Evolutionary conservation across 1,140 invertebrate species (phyloP).

Genomic region (Dinoponera quadriceps): DNA sequence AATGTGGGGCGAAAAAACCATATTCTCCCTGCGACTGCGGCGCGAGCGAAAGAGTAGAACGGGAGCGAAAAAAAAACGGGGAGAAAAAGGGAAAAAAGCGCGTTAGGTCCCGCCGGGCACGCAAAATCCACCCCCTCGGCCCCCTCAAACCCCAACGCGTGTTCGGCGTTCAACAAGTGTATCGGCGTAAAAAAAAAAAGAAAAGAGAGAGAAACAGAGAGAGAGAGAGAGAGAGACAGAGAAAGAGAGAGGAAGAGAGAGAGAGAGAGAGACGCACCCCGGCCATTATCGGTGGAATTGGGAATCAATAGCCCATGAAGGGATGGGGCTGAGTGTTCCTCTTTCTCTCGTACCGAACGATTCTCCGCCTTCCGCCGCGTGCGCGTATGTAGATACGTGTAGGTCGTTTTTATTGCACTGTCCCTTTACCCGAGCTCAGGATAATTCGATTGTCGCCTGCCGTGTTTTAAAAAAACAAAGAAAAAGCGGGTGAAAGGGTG

Average conservation of each 20-base stretch:
- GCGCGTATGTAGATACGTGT: conserved; percentile 26
- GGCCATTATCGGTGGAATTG: conserved; percentile 84
- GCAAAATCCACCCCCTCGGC: conserved; percentile 72
- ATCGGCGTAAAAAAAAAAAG: conserved; percentile 79
- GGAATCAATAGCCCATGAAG: conserved; percentile 84
- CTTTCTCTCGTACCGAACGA: conserved; percentile 62
- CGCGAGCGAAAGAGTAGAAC: conserved; percentile 55
- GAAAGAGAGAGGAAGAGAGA: conserved; percentile 76
- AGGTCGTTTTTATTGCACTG: conserved; percentile 40
- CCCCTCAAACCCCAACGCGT: conserved; percentile 45
- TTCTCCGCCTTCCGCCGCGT: conserved; percentile 60
- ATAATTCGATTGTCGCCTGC: conserved; percentile 74
- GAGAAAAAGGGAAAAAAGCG: conserved; percentile 72
- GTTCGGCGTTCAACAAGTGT: conserved; percentile 84
- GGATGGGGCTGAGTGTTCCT: conserved; percentile 66
- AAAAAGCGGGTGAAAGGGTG: conserved; percentile 4
- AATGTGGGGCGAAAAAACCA: conserved; percentile 79
- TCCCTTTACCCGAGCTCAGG: conserved; percentile 30
- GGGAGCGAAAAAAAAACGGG: conserved; percentile 66
- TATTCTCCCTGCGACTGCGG: conserved; percentile 71
- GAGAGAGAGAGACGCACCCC: conserved; percentile 68
- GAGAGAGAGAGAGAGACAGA: conserved; percentile 52
- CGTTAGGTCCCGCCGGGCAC: conserved; percentile 75
- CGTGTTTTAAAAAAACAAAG: conserved; percentile 58
- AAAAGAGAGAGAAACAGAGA: conserved; percentile 45